Percentiles rank a stretch among this genome's conserved stretches.
These are phyloP conservation scores for Itoplectis maculator DNA, from an alignment of 2,888 invertebrate species.

Conservation along the genomic window DNA sequence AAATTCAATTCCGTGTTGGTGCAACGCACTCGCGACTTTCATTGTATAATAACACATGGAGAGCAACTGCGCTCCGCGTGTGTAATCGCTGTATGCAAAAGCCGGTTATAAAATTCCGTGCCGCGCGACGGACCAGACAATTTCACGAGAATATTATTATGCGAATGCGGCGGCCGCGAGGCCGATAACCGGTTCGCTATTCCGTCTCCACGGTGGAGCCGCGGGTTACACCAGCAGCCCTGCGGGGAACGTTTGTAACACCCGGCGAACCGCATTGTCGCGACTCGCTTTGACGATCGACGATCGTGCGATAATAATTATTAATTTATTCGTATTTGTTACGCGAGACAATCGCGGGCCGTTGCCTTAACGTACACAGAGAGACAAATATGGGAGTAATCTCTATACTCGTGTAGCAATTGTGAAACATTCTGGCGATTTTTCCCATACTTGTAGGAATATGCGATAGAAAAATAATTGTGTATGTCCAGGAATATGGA, in stretches of 20 bases:
- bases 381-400: too few relatives aligned
- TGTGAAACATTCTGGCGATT: too few relatives aligned
- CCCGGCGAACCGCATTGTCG: constrained; percentile 33
- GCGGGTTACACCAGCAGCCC: not conserved
- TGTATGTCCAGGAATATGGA: too few relatives aligned
- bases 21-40: constrained; percentile 39
- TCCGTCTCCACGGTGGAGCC: constrained; percentile 40
- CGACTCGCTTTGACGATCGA: constrained; percentile 5
- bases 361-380: too few relatives aligned
- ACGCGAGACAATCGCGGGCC: constrained; percentile 22
- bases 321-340: constrained; percentile 48
- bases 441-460: too few relatives aligned
- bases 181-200: constrained; percentile 63
- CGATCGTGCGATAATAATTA: constrained; percentile 23
- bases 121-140: constrained; percentile 37
- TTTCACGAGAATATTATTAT: constrained; percentile 45
- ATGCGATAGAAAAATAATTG: too few relatives aligned
- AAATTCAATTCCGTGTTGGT: constrained; percentile 65
- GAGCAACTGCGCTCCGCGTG: constrained; percentile 11
- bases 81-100: constrained; percentile 46
- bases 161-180: constrained; percentile 16
- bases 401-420: too few relatives aligned
- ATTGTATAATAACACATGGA: constrained; percentile 28
- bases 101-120: constrained; percentile 62
- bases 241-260: constrained; percentile 35